A percentile compares a stretch with the other conserved stretches of the same genome.
Evolutionary conservation across 1,140 invertebrate species (phyloP).

Genomic region (Hermetia illucens): DNA sequence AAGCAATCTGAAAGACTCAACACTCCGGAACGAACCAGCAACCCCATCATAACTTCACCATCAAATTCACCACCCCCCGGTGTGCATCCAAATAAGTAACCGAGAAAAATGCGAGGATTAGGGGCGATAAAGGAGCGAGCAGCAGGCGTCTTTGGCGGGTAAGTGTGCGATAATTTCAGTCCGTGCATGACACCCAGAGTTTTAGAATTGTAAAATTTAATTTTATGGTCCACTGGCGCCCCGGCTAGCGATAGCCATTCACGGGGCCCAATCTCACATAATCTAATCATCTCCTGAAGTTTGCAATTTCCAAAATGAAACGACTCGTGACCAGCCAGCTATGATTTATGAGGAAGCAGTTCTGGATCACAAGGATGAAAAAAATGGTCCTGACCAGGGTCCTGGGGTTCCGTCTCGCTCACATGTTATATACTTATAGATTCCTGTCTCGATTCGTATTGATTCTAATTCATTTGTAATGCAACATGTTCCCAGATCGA

Average conservation of each 20-base stretch:
- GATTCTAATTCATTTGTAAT: background rate
- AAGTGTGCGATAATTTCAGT: conserved; percentile 11
- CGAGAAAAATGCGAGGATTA: conserved; percentile 23
- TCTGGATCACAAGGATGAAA: background rate
- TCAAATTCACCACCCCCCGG: background rate
- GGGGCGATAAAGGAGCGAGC: conserved; percentile 29
- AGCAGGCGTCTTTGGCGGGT: conserved; percentile 25
- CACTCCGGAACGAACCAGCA: conserved; percentile 6
- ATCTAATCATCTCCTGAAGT: background rate
- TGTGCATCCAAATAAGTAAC: background rate
- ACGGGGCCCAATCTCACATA: background rate
- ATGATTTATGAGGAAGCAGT: background rate
- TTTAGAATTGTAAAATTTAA: conserved; percentile 20
- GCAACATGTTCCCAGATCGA: background rate
- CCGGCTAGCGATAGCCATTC: conserved; percentile 1
- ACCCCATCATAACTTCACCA: background rate
- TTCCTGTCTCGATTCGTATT: background rate
- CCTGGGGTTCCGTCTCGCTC: background rate
- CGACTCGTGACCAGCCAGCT: background rate
- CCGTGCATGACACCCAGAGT: conserved; percentile 3
- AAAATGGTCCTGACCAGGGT: background rate
- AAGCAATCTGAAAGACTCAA: conserved; percentile 3
- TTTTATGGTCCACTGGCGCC: conserved; percentile 26
- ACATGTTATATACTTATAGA: background rate
- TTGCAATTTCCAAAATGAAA: background rate